Percentiles rank a stretch among this genome's conserved stretches.
Evolutionary conservation across 2,888 invertebrate genomes (phyloP).

Genomic region (Eristalinus sepulchralis): DNA sequence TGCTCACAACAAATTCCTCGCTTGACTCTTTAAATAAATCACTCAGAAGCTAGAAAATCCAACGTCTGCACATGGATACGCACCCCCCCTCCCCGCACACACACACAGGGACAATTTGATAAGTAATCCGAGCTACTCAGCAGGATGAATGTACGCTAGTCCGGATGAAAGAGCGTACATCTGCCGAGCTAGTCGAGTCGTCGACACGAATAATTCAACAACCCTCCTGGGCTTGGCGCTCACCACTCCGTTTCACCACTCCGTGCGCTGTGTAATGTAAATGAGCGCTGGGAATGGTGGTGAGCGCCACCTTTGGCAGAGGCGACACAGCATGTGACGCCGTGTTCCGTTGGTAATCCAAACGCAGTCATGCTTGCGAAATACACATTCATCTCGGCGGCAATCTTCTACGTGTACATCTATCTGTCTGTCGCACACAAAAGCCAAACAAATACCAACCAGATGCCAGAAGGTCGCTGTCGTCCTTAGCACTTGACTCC

Average conservation of each 20-base stretch:
- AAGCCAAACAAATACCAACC: conserved; percentile 30
- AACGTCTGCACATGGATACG: background rate
- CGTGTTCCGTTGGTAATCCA: conserved; percentile 18
- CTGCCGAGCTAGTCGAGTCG: background rate
- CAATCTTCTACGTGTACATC: conserved; percentile 14
- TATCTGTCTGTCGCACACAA: conserved; percentile 25
- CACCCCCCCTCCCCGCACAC: background rate
- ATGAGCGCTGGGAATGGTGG: conserved; percentile 42
- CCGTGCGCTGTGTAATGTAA: conserved; percentile 36
- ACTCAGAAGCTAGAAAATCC: background rate
- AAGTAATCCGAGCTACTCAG: conserved; percentile 33
- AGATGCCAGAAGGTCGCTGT: conserved; percentile 31
- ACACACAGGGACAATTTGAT: conserved; percentile 1
- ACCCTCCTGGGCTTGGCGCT: background rate
- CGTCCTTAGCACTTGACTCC: conserved; percentile 5
- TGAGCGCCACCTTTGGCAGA: background rate
- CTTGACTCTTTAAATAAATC: background rate
- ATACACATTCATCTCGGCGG: background rate
- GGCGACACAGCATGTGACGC: conserved; percentile 1
- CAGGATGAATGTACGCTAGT: conserved; percentile 13
- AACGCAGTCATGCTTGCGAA: conserved; percentile 15
- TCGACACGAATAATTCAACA: conserved; percentile 28
- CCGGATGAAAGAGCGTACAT: background rate
- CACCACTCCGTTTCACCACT: background rate
- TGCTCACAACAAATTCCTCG: background rate